These are phyloP conservation scores for Phataginus tetradactyla DNA, from an alignment of 2,797 vertebrate genomes.

Conservation along the genomic window DNA sequence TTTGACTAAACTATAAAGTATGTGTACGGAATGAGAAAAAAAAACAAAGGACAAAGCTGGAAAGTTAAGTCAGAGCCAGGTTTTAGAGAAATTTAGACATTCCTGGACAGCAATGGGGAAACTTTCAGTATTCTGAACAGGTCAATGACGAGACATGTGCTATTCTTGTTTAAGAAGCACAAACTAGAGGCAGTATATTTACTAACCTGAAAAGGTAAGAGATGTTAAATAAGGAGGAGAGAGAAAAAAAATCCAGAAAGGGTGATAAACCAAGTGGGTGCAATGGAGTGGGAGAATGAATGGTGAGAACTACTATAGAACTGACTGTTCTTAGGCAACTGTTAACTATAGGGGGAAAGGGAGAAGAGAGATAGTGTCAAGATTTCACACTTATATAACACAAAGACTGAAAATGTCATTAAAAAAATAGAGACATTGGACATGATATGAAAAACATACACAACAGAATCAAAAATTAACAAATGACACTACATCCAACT, in stretches of 20 bases:
- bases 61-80: neutral
- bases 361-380: neutral
- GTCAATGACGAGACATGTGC: neutral
- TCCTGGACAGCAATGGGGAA: neutral
- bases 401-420: neutral
- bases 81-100: neutral
- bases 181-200: neutral
- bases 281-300: no score
- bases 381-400: neutral
- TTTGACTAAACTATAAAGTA: neutral
- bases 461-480: neutral
- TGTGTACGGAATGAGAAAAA: neutral
- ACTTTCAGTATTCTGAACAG: neutral
- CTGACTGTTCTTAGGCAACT: neutral
- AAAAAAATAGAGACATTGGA: conserved; percentile 1
- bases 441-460: neutral
- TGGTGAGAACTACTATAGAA: neutral
- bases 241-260: neutral
- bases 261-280: neutral
- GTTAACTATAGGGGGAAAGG: neutral
- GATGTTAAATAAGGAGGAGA: neutral
- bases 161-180: neutral
- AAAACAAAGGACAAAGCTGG: neutral
- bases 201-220: neutral
- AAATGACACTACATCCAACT: neutral